Conservation (phyloP, 2,888 invertebrate species). For the Oligia latruncula region DNA sequence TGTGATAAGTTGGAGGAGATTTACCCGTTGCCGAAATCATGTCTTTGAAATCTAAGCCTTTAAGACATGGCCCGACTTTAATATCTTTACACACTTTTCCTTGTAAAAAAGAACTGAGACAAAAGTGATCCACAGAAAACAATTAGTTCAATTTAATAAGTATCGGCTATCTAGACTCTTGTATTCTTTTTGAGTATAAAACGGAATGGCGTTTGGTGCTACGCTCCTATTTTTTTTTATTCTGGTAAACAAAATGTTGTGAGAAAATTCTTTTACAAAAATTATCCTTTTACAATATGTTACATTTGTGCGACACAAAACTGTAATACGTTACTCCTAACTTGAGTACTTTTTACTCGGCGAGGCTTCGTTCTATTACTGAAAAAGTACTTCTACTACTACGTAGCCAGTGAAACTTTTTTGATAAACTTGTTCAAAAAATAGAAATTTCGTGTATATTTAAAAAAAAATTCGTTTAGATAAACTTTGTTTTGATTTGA, state of each 20-base stretch:
- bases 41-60: conserved; percentile 39
- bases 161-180: conserved; percentile 16
- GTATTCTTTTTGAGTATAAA: conserved; percentile 37
- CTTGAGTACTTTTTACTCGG: conserved; percentile 31
- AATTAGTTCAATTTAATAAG: conserved; percentile 31
- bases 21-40: conserved; percentile 44
- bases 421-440: background rate
- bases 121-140: conserved; percentile 18
- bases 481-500: background rate
- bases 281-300: conserved; percentile 13
- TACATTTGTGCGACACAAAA: conserved; percentile 22
- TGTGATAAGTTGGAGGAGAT: conserved; percentile 47
- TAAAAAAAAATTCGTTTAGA: background rate
- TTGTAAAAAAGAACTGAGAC: conserved; percentile 18
- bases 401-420: conserved; percentile 1
- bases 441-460: background rate
- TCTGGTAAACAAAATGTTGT: conserved; percentile 22
- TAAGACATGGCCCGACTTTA: conserved; percentile 12
- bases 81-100: conserved; percentile 41
- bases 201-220: conserved; percentile 23
- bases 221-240: conserved; percentile 12
- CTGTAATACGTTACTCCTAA: conserved; percentile 10
- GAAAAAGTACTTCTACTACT: background rate
- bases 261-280: conserved; percentile 37
- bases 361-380: background rate